Percentiles rank a stretch among this genome's conserved stretches.
These are phyloP conservation scores for Ciconia maguari DNA, from an alignment of 2,113 vertebrate species.

Conservation along the genomic window DNA sequence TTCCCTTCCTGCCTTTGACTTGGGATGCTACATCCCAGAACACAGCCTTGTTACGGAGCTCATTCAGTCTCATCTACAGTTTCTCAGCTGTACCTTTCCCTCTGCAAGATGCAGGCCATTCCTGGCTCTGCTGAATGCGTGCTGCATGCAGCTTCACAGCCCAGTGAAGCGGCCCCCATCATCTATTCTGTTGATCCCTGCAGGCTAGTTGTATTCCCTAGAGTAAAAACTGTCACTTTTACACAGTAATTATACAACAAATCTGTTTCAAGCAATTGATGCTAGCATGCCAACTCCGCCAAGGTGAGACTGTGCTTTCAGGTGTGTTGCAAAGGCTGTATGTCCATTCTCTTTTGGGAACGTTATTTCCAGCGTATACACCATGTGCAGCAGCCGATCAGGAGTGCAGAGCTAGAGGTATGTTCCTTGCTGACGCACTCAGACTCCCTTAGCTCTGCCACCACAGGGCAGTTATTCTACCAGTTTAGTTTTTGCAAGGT, in stretches of 20 bases:
- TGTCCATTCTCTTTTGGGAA: background rate
- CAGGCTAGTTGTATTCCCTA: background rate
- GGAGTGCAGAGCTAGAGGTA: background rate
- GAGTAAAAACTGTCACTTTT: background rate
- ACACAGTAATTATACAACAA: background rate
- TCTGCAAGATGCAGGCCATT: background rate
- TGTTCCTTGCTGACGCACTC: background rate
- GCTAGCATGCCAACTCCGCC: background rate
- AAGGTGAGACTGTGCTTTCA: background rate
- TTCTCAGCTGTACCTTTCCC: background rate
- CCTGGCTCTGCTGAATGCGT: background rate
- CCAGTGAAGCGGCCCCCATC: background rate
- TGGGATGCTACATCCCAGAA: background rate
- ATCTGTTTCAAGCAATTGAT: background rate
- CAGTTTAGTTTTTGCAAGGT: background rate
- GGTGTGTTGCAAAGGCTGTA: background rate
- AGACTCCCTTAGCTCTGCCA: background rate
- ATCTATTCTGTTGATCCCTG: background rate
- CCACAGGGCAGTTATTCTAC: background rate
- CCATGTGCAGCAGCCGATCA: background rate
- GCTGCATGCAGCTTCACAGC: background rate
- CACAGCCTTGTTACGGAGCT: background rate
- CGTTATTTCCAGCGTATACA: background rate
- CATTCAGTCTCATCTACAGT: background rate
- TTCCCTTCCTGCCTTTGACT: background rate